phyloP scores from a whole-genome alignment of 2,113 vertebrate species.

The Xyliphius kryptos region DNA sequence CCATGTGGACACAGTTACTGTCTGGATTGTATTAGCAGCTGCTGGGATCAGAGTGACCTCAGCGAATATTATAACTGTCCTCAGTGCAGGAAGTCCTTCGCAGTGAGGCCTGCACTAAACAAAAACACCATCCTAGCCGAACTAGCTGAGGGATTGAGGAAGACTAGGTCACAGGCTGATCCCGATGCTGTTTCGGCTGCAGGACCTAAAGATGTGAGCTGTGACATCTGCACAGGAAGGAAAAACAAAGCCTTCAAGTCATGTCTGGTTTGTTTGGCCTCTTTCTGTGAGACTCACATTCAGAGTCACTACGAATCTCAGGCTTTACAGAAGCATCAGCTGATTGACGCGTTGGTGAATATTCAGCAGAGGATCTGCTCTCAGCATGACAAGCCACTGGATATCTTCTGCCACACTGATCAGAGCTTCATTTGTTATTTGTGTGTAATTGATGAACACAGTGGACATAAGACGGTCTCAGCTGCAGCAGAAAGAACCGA shows the following conservation, averaged over 20 bases:
- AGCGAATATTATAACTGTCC: background rate
- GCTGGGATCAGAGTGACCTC: background rate
- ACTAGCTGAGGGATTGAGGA: slow-evolving; percentile 10
- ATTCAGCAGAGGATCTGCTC: slow-evolving; percentile 23
- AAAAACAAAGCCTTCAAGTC: slow-evolving; percentile 12
- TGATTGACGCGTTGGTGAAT: background rate
- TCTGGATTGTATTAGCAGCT: background rate
- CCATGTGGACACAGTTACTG: slow-evolving; percentile 17
- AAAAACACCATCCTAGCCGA: slow-evolving; percentile 17
- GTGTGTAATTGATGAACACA: slow-evolving; percentile 10
- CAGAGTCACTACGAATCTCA: slow-evolving; percentile 10
- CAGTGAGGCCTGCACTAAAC: background rate
- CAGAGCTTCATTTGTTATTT: slow-evolving; percentile 10
- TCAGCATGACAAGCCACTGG: slow-evolving; percentile 3
- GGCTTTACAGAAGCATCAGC: background rate
- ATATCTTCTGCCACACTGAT: slow-evolving; percentile 10
- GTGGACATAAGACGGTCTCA: slow-evolving; percentile 8
- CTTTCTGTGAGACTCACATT: slow-evolving; percentile 11
- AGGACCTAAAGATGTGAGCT: background rate
- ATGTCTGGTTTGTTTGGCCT: slow-evolving; percentile 10
- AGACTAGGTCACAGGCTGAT: background rate
- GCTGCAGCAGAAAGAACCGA: slow-evolving; percentile 7
- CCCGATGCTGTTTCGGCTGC: background rate
- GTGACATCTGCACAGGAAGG: background rate
- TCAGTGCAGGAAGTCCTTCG: slow-evolving; percentile 6